These are phyloP conservation scores for Erebia aethiops DNA, from an alignment of 2,888 invertebrate species.

Conservation along the genomic window DNA sequence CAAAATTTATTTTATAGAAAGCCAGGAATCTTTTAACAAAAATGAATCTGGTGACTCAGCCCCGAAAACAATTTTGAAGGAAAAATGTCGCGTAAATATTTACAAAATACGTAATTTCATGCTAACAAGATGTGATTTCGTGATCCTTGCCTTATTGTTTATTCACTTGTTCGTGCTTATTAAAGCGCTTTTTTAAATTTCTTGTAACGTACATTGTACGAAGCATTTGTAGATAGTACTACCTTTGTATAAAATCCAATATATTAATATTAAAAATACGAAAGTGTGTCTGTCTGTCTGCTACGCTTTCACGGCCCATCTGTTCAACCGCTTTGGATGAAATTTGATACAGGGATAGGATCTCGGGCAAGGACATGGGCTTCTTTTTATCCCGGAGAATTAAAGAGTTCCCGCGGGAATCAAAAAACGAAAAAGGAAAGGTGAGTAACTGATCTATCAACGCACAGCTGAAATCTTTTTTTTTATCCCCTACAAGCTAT, in stretches of 20 bases:
- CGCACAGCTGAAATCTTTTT: too few relatives aligned
- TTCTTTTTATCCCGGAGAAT: too few relatives aligned
- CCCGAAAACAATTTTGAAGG: slow-evolving; percentile 29
- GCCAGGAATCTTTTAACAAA: slow-evolving; percentile 21
- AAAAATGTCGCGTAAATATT: slow-evolving; percentile 34
- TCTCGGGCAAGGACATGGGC: too few relatives aligned
- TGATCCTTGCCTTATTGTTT: slow-evolving; percentile 32
- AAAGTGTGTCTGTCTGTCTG: too few relatives aligned
- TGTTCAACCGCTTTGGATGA: too few relatives aligned
- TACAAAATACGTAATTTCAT: slow-evolving; percentile 34
- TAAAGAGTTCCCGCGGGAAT: too few relatives aligned
- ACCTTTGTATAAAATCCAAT: not conserved
- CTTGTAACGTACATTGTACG: slow-evolving; percentile 7
- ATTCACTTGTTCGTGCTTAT: slow-evolving; percentile 28
- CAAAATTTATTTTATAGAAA: not conserved
- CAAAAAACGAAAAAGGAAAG: too few relatives aligned
- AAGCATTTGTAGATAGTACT: not conserved
- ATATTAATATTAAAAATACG: too few relatives aligned
- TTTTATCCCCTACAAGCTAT: too few relatives aligned
- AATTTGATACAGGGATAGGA: too few relatives aligned
- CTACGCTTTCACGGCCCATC: too few relatives aligned
- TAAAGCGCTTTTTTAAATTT: slow-evolving; percentile 14
- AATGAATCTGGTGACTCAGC: slow-evolving; percentile 22
- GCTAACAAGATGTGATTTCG: slow-evolving; percentile 37
- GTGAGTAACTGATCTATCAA: too few relatives aligned